Evolutionary conservation across 1,140 invertebrate species (phyloP).

Genomic region (Diorhabda carinulata): DNA sequence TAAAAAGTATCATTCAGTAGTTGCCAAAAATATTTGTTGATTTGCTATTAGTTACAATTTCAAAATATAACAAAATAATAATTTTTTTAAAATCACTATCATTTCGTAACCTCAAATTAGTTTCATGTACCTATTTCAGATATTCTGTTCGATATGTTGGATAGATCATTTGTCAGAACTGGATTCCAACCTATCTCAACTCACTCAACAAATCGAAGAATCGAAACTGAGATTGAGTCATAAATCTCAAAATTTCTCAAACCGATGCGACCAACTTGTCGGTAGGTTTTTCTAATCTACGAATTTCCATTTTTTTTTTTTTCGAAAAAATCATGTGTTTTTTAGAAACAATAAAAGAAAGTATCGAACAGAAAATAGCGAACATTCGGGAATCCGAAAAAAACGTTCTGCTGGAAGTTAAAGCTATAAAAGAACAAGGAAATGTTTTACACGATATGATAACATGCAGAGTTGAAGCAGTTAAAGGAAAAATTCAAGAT

Average conservation of each 20-base stretch:
- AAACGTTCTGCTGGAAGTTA: constrained; percentile 42
- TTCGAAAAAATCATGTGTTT: neutral
- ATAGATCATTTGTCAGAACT: constrained; percentile 55
- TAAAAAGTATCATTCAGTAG: too few relatives aligned
- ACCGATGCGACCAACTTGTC: constrained; percentile 50
- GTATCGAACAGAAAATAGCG: constrained; percentile 51
- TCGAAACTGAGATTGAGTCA: constrained; percentile 51
- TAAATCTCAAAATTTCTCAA: constrained; percentile 53
- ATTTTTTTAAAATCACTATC: neutral
- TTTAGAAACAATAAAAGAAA: constrained; percentile 49
- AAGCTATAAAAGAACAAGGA: constrained; percentile 44
- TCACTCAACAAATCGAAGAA: constrained; percentile 52
- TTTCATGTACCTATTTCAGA: constrained; percentile 41
- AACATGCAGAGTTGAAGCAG: constrained; percentile 45
- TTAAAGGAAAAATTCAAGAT: constrained; percentile 42
- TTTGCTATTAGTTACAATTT: too few relatives aligned
- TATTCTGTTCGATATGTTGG: constrained; percentile 57
- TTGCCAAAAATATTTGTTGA: too few relatives aligned
- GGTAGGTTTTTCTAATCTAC: neutral
- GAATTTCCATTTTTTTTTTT: neutral
- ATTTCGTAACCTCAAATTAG: neutral
- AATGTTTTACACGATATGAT: constrained; percentile 45
- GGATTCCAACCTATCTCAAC: constrained; percentile 52
- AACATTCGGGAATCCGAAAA: constrained; percentile 44
- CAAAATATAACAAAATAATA: neutral